phyloP scores from a whole-genome alignment of 2,797 vertebrate genomes.

The Aulostomus chinensis region DNA sequence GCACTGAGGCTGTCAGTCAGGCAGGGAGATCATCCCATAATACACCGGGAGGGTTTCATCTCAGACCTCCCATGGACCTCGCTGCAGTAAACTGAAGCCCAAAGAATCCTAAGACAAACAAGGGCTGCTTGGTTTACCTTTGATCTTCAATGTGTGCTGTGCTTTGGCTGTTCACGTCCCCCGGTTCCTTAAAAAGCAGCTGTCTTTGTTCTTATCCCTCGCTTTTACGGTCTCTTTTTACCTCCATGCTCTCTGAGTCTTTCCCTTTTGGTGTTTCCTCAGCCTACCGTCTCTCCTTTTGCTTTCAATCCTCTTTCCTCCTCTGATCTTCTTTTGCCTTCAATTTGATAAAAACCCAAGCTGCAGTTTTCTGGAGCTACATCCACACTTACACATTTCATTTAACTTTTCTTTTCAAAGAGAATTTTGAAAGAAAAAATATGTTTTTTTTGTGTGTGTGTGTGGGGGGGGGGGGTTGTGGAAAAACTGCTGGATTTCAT shows the following conservation, averaged over 20 bases:
- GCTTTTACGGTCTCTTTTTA: background rate
- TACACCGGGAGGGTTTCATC: background rate
- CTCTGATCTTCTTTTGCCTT: no score
- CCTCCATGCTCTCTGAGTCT: background rate
- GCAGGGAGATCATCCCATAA: background rate
- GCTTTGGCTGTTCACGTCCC: no score
- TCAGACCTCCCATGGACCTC: slow-evolving; percentile 12
- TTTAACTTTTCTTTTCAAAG: no score
- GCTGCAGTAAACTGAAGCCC: slow-evolving; percentile 2
- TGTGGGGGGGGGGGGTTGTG: no score
- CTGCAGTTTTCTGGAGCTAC: no score
- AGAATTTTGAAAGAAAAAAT: no score
- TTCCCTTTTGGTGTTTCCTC: slow-evolving; percentile 7
- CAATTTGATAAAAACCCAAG: no score
- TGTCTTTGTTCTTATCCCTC: background rate
- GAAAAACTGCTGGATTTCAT: no score
- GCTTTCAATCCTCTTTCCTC: no score
- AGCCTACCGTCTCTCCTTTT: background rate
- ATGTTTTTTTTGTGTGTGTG: no score
- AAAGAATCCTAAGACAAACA: background rate
- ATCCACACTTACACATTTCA: no score
- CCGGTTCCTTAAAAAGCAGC: slow-evolving; percentile 4
- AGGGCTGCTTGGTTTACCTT: background rate
- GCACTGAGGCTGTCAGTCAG: slow-evolving; percentile 1
- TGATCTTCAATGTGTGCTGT: background rate